Base-by-base conservation (phyloP, 2,113 vertebrate genomes). In the Tragulus kanchil region DNA sequence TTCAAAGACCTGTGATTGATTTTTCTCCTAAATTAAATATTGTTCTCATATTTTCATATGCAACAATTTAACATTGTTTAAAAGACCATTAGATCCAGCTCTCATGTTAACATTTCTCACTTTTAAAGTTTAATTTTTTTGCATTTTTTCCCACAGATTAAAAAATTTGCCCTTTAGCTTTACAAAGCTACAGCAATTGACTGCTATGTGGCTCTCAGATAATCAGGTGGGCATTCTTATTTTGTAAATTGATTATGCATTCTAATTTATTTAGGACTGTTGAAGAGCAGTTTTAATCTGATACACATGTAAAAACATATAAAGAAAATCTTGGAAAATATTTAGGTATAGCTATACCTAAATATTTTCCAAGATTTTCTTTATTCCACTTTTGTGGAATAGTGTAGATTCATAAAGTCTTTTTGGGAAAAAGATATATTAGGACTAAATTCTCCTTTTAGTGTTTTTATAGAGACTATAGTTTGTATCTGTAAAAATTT, bases 181-280 rank as follows among this genome's bases (percentile, higher is more conserved):
- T 98, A 99, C 99, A 96, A 99, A 99, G 96, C 98, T 99, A 81
- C 99, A 98, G 73, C 99, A 99, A 73, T 99, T 99, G 98, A 99
- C 99, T 69, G 99, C 99, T 26, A 99, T 99, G 99, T 99, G 99
- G 99, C 98, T 99, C 81, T 99, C 99, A 85, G 99, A 99, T 98
- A 99, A 99, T 98, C 99, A 99, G 99, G 99, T 99, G 94, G 97
- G 96, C 21, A 85, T 93, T 96, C 52, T 91, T 56, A 86, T 78
- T 96, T 97, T 97, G 28, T 5, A 56, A 96, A 81, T 85, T 75
- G 92, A 62, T 96, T 90, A 65, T 78, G 31, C 7, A 71, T 83
- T 84, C 56, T 93, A 45, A 69, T 90, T 96, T 93, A 71, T 17
- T 19, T 92, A 88, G 75, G 71, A 3, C 45, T 36, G 93, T 93